phyloP scores from a whole-genome alignment of 2,113 vertebrate genomes.

The Phaethornis superciliosus region DNA sequence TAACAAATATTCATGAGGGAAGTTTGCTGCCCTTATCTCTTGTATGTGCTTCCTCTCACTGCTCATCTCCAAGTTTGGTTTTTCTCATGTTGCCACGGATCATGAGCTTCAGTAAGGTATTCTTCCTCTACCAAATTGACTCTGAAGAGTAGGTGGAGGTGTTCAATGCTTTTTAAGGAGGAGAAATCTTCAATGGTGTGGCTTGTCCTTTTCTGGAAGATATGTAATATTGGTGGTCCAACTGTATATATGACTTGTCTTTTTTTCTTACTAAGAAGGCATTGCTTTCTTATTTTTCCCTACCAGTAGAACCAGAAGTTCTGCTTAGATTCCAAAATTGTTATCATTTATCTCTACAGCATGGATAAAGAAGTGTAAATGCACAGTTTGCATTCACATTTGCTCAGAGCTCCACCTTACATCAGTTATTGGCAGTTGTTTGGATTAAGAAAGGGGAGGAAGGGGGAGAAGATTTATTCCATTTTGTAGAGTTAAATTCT shows the following conservation, averaged over 20 bases:
- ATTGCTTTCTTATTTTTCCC: rapidly evolving
- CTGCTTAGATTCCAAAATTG: neutral
- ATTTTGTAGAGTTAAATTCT: neutral
- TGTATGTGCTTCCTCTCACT: rapidly evolving
- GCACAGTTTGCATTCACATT: neutral
- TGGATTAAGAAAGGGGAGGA: neutral
- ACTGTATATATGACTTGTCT: neutral
- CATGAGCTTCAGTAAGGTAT: neutral
- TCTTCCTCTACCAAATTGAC: rapidly evolving
- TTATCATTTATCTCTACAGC: rapidly evolving
- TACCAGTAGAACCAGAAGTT: neutral
- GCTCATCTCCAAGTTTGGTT: neutral
- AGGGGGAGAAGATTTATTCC: neutral
- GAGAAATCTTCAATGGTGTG: rapidly evolving
- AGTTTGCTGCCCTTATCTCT: neutral
- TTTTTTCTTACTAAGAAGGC: neutral
- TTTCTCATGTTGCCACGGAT: neutral
- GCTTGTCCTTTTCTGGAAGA: neutral
- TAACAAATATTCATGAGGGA: rapidly evolving
- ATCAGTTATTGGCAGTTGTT: neutral
- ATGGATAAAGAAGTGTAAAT: neutral
- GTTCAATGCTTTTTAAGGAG: neutral
- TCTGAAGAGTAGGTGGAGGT: neutral
- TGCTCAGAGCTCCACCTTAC: neutral
- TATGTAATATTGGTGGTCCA: rapidly evolving